These are phyloP conservation scores for Ips typographus DNA, from an alignment of 1,140 invertebrate genomes.

Conservation along the genomic window DNA sequence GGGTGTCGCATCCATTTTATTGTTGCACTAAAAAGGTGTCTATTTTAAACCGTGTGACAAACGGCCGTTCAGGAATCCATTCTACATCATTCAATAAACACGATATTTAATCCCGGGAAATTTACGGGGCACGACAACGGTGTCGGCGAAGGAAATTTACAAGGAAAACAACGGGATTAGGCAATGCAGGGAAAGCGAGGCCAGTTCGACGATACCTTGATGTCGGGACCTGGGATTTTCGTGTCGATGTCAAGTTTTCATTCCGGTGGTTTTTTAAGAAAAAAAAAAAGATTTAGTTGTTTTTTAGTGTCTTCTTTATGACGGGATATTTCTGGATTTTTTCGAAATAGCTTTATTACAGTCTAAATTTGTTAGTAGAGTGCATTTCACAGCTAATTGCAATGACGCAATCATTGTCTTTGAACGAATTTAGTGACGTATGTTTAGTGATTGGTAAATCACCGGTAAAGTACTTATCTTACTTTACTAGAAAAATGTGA, in stretches of 20 bases:
- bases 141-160: conserved; percentile 5
- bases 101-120: conserved; percentile 13
- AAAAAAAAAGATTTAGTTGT: background rate
- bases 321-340: too few species aligned
- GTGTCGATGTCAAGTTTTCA: conserved; percentile 12
- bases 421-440: too few species aligned
- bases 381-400: too few species aligned
- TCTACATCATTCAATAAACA: conserved; percentile 16
- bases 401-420: too few species aligned
- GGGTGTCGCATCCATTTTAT: background rate
- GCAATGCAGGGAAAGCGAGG: background rate
- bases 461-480: too few species aligned
- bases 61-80: conserved; percentile 8
- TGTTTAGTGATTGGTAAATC: too few species aligned
- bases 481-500: too few species aligned
- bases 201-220: conserved; percentile 1
- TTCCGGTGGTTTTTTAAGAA: conserved; percentile 4
- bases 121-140: conserved; percentile 13
- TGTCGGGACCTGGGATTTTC: conserved; percentile 9
- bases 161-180: conserved; percentile 12
- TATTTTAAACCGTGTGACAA: conserved; percentile 3
- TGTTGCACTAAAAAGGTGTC: background rate
- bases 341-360: too few species aligned
- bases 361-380: too few species aligned
- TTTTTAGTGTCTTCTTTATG: too few species aligned